Base-by-base conservation (phyloP, 2,888 invertebrate species). In the Liodrosophila aerea region DNA sequence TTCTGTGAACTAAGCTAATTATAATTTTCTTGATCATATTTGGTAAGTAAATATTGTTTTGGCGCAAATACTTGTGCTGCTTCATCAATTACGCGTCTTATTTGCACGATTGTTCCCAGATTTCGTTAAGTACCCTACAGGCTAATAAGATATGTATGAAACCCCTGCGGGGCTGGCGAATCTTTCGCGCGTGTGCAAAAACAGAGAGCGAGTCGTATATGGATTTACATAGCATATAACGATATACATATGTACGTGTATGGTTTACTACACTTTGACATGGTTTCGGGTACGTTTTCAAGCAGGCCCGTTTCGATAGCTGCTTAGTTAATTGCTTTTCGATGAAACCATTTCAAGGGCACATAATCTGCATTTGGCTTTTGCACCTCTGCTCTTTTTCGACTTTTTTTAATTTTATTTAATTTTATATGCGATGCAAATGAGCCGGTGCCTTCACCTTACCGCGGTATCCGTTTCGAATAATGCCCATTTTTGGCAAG, bases 281-380 rank as follows among this genome's bases (percentile, higher is more conserved):
- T 68, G 49, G 69, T 68, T 54, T 45, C 4, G 36, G 49, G 60
- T 54, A 66, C 54, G 50, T 18, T 49, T 40, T 15, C 22, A 9
- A 33, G 15, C 62, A 46, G 65, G 47, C 43, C 57, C 57, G 57
- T 47, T 63, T 69, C 70, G 36, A 69, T 51, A 46, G 73, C 69
- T 68, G 69, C 56, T 51, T 63, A 63, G 73, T 74, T 84, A 74
- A 84, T 82, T 71, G 75, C 37, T 67, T 31, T 74, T 62, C 57
- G 82, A 70, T 82, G 67, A 77, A 77, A 78, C 62, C 67, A 66
- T 77, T 77, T 77, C 77, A 85, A 77, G 77, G 77, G 72, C 85
- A 71, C 5, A 22, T 22, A 5, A 73, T 46, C 56, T 69, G 50
- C 68, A 63, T 69, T 68, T 36, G 68, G 73, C 36, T 57, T 57